These are phyloP conservation scores for Clavelina lepadiformis DNA, from an alignment of 23 tunicate genomes.

Conservation along the genomic window DNA sequence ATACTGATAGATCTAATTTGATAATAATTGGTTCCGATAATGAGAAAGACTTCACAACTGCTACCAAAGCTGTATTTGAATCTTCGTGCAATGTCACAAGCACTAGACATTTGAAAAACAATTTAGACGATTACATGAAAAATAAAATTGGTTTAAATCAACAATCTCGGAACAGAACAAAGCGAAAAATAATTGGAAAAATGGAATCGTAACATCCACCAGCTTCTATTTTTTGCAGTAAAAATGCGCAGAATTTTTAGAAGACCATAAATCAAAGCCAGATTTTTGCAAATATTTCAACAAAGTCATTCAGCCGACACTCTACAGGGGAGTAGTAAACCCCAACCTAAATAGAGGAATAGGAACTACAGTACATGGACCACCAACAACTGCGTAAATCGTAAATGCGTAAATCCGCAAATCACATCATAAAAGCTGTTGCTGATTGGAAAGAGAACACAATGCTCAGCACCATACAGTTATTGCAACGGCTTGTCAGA, in stretches of 20 bases:
- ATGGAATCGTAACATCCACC: too few species aligned
- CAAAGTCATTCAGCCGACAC: background rate
- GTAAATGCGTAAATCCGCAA: too few species aligned
- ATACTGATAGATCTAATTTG: background rate
- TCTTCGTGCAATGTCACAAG: too few species aligned
- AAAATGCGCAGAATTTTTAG: too few species aligned
- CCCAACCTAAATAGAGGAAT: background rate
- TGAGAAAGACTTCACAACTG: background rate
- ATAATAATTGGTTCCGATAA: background rate
- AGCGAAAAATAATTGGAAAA: too few species aligned
- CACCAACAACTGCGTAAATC: conserved; percentile 8
- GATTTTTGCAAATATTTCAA: background rate
- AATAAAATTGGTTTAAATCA: background rate
- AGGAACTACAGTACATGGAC: background rate
- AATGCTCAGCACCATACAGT: too few species aligned
- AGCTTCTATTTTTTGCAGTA: too few species aligned
- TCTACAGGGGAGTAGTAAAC: background rate
- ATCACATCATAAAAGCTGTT: background rate
- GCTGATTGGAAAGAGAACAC: background rate
- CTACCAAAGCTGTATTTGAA: background rate
- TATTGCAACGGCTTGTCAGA: too few species aligned
- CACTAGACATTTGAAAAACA: background rate
- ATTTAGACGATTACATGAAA: background rate
- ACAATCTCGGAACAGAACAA: too few species aligned
- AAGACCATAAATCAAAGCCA: background rate